phyloP scores from a whole-genome alignment of 2,113 vertebrate species.

The Bubalus kerabau region DNA sequence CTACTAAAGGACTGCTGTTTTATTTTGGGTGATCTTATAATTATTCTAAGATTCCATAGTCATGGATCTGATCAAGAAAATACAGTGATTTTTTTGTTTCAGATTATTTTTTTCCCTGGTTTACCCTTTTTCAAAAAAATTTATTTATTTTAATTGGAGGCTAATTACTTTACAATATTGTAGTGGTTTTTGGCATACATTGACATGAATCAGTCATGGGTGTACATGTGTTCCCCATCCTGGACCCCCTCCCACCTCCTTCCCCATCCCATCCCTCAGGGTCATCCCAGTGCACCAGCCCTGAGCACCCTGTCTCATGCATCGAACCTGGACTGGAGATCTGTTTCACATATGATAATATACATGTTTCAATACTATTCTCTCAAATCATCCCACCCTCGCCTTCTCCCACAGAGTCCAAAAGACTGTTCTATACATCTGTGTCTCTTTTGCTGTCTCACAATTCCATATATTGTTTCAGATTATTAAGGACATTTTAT shows the following conservation, averaged over 20 bases:
- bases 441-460: neutral
- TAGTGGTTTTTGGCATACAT: neutral
- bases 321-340: neutral
- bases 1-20: neutral
- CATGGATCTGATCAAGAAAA: neutral
- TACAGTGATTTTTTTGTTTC: neutral
- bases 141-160: neutral
- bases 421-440: neutral
- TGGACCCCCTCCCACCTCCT: neutral
- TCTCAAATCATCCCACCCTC: neutral
- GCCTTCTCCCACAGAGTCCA: neutral
- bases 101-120: neutral
- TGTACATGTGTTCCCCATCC: neutral
- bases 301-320: neutral
- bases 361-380: neutral
- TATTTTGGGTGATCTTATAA: neutral
- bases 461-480: neutral
- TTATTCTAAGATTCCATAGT: neutral
- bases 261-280: neutral
- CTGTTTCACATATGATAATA: neutral
- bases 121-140: neutral
- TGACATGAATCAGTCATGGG: neutral
- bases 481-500: neutral
- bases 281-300: neutral
- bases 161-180: neutral